Conservation (phyloP, 2,888 invertebrate species). For the Temnothorax ravouxi region DNA sequence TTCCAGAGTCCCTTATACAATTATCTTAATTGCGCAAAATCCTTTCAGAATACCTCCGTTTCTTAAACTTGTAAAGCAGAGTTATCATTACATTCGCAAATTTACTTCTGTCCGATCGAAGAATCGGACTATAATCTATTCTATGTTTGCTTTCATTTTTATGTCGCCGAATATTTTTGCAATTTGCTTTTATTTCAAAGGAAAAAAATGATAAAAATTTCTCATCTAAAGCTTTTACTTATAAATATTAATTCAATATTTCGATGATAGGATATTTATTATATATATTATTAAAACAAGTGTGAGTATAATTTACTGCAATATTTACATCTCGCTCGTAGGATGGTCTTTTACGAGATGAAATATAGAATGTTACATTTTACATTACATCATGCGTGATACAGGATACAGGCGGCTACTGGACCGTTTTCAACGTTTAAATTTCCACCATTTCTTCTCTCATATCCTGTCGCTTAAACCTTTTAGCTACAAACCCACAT, state of each 20-base stretch:
- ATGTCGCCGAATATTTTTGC: neutral
- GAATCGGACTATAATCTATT: neutral
- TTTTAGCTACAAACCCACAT: neutral
- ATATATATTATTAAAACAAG: neutral
- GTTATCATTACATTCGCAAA: neutral
- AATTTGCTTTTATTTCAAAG: neutral
- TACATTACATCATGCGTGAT: slow-evolving; percentile 23
- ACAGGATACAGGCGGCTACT: neutral
- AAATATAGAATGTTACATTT: slow-evolving; percentile 1
- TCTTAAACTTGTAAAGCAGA: neutral
- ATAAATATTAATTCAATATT: neutral
- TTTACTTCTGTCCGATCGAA: neutral
- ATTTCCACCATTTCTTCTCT: slow-evolving; percentile 17
- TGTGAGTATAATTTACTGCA: neutral
- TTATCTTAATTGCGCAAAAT: slow-evolving; percentile 33
- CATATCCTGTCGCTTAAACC: slow-evolving; percentile 6
- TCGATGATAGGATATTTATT: neutral
- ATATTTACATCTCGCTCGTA: neutral
- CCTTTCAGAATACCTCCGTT: neutral
- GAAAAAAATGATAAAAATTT: slow-evolving; percentile 1
- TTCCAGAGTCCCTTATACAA: neutral
- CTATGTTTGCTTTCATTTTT: neutral
- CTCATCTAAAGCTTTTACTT: neutral
- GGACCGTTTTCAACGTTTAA: slow-evolving; percentile 18
- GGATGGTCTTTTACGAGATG: neutral